phyloP scores from a whole-genome alignment of 2,888 invertebrate species.

The Morinoia aosen region DNA sequence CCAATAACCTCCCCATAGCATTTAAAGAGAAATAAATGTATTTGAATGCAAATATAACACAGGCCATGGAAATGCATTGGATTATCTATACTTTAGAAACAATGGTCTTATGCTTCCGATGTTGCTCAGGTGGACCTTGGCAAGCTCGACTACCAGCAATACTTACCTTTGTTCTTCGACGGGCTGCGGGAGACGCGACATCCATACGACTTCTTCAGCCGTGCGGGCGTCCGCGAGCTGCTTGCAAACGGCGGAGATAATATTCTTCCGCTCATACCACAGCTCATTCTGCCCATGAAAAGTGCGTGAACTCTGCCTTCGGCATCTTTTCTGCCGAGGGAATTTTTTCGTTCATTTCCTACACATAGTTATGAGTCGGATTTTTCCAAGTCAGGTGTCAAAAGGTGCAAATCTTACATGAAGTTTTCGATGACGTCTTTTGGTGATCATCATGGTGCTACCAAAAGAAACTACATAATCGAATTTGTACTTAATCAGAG shows the following conservation, averaged over 20 bases:
- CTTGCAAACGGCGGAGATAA: constrained; percentile 86
- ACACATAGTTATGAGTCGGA: not conserved
- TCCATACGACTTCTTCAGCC: constrained; percentile 89
- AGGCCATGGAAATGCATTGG: not conserved
- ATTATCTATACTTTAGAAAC: not conserved
- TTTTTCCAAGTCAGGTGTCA: no score
- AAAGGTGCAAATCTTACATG: no score
- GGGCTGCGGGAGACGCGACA: constrained; percentile 87
- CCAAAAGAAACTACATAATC: no score
- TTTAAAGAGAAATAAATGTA: not conserved
- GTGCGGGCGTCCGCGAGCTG: constrained; percentile 89
- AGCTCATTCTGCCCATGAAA: constrained; percentile 93
- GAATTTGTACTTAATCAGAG: no score
- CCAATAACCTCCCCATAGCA: not conserved
- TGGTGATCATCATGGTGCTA: no score
- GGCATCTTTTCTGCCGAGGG: not conserved
- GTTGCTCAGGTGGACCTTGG: constrained; percentile 83
- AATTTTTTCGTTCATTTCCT: not conserved
- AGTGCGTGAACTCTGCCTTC: constrained; percentile 76
- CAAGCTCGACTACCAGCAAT: constrained; percentile 92
- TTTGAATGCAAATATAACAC: not conserved
- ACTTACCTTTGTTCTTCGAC: constrained; percentile 94
- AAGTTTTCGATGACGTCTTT: no score
- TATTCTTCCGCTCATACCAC: constrained; percentile 90
- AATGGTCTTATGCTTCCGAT: not conserved